Evolutionary conservation across 2,113 vertebrate species (phyloP).

Genomic region (Drymodes brunneopygia): DNA sequence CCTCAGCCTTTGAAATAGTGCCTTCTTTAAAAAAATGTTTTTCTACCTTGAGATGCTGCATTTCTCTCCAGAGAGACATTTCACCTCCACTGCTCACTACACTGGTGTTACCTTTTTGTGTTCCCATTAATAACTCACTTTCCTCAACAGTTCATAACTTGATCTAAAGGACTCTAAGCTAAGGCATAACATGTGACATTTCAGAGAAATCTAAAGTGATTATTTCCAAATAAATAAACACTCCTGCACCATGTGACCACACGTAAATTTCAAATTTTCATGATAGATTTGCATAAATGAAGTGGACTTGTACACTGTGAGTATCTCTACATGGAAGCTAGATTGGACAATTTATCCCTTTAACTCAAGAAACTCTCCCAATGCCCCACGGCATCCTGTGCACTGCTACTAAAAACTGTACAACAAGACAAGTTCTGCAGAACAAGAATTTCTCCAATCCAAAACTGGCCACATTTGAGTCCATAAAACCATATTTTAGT

Average conservation of each 20-base stretch:
- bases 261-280: background rate
- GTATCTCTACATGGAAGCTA: background rate
- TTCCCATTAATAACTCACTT: background rate
- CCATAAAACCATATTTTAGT: background rate
- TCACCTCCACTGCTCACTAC: background rate
- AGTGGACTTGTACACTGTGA: background rate
- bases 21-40: conserved; percentile 28
- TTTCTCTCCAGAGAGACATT: conserved; percentile 33
- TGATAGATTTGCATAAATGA: background rate
- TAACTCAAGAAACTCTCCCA: background rate
- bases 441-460: background rate
- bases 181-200: background rate
- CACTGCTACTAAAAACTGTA: background rate
- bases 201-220: background rate
- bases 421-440: background rate
- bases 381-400: background rate
- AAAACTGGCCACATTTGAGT: background rate
- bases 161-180: background rate
- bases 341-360: background rate
- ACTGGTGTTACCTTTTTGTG: background rate
- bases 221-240: background rate
- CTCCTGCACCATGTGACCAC: background rate
- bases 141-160: background rate
- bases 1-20: conserved; percentile 62
- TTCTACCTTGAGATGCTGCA: conserved; percentile 27